Base-by-base conservation (phyloP, 2,113 vertebrate species). In the Planiliza haematocheilus region DNA sequence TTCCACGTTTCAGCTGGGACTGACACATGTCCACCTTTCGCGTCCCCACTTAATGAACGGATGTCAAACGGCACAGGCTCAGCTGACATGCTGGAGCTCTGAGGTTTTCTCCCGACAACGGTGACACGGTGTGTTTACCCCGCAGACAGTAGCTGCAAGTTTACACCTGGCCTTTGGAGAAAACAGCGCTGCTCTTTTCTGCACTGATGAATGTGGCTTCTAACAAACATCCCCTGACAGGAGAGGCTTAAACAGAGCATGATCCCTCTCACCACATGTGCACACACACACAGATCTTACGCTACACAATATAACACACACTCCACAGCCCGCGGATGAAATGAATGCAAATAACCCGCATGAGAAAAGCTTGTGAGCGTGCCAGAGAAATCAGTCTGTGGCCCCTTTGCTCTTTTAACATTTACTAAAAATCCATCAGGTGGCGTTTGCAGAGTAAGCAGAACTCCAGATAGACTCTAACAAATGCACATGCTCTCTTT, bases 361-460 rank as follows among this genome's bases (percentile, higher is more conserved):
- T 61, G 59, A 67, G 73, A 85, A 65, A 73, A 57, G 43, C 80
- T 76, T 84, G 52, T 30, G 84, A 86, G 60, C 14, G 42, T 30
- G 51, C 21, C 68, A 50, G 17, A 77, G 64, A 70, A 83, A 74
- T 69, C 74, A 55, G 65, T 66, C 72, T 60, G 79, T 58, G 70
- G 84, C 83, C 85, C 43, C 64, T 30, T n/a, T 86, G 86, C 82
- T 87, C 85, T 80, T 84, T 88, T 86, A 83, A 81, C 89, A 85
- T 91, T 89, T 89, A 64, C 59, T 74, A 74, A 74, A 78, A 82
- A 84, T 89, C 77, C 76, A 85, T 88, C 82, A 86, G 52, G 62
- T 83, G 83, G 52, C 18, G 73, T 84, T 77, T 88, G 89, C 81
- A 64, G 63, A 74, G 86, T 91, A 76, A 83, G 86, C 90, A 83